Base-by-base conservation (phyloP, 2,888 invertebrate species). In the Megalurothrips usitatus region DNA sequence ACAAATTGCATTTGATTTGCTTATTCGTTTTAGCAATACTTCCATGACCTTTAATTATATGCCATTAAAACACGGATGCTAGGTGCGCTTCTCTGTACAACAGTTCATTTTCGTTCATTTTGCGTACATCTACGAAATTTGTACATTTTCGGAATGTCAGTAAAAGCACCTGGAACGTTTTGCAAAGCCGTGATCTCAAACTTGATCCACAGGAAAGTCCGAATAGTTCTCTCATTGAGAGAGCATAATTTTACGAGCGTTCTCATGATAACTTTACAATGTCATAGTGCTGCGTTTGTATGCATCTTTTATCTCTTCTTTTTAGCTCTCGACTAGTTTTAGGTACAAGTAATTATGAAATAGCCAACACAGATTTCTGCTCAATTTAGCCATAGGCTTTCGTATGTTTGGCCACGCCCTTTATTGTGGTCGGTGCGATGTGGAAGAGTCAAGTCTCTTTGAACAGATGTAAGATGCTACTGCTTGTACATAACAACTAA, bases 341-440 rank as follows among this genome's bases (percentile, higher is more conserved):
- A 75, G 68, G 23, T 75, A 58, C 58, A 75, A 75, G 23, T 75
- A 23, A 75, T 26, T 75, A 75, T 26, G 23, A 75, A 75, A 26
- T 75, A 75, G 68, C 68, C 68, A 26, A 75, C 68, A 75, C 68
- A 75, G 23, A 26, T 75, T 75, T 75, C 68, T 75, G 68, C 68
- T 75, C 68, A 75, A 75, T 75, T 75, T 75, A 75, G 68, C 68
- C 68, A 75, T 75, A 75, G 68, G 68, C 68, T 75, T 75, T 75
- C 26, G 68, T 75, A 43, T 43, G 68, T 75, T 26, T 26, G 68
- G 68, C 68, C 68, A 75, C 68, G 23, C 23, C 34, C 68, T 26
- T 23, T 75, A 75, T 26, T 26, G 68, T 75, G 68, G 26, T 58
- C 68, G 23, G 26, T 23, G 68, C n/a, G 26, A 75, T 26, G 68